Evolutionary conservation across 1,140 invertebrate species (phyloP).

Genomic region (Carposina sasakii): DNA sequence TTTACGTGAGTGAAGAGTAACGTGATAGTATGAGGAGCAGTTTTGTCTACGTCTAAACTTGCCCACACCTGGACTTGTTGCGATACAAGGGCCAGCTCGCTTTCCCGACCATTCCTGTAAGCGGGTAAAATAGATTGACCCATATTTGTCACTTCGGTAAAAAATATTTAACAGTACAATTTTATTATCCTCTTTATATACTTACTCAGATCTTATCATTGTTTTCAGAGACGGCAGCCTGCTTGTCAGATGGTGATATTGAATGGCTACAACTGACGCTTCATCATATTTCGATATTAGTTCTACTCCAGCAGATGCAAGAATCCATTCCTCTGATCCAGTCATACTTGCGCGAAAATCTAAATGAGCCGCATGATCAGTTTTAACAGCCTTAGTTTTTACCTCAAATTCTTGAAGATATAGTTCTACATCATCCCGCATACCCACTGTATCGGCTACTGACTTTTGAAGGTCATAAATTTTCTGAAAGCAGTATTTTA

Average conservation of each 20-base stretch:
- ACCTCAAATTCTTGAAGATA: constrained; percentile 46
- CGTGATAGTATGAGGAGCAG: constrained; percentile 40
- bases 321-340: constrained; percentile 42
- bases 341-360: constrained; percentile 28
- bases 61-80: constrained; percentile 47
- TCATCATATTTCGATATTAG: constrained; percentile 39
- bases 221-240: constrained; percentile 53
- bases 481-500: constrained; percentile 43
- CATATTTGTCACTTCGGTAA: too few relatives aligned
- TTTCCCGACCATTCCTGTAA: constrained; percentile 49
- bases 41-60: constrained; percentile 24
- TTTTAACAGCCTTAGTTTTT: constrained; percentile 37
- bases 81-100: constrained; percentile 49
- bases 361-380: constrained; percentile 50
- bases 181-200: neutral
- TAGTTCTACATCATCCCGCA: constrained; percentile 41
- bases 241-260: constrained; percentile 47
- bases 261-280: constrained; percentile 42
- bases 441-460: constrained; percentile 43
- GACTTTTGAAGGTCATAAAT: constrained; percentile 62
- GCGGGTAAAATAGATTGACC: constrained; percentile 11
- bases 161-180: constrained; percentile 7
- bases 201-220: constrained; percentile 58
- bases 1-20: constrained; percentile 52
- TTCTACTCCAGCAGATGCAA: constrained; percentile 50